Percentiles rank a stretch among this genome's conserved stretches.
phyloP scores from a whole-genome alignment of 2,888 invertebrate species.

The Liopterus haemorrhoidalis region DNA sequence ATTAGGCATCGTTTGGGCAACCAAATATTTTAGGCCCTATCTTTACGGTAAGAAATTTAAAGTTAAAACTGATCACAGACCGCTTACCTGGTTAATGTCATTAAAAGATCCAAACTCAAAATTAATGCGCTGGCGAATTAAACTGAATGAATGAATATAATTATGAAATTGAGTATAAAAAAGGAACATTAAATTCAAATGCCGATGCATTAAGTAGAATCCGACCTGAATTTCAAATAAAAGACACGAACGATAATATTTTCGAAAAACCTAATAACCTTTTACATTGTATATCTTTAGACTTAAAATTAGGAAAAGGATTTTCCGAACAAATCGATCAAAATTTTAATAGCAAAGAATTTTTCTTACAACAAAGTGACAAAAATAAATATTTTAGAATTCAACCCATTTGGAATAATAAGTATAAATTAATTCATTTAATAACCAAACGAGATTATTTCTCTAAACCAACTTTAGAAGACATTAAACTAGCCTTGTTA shows the following conservation, averaged over 20 bases:
- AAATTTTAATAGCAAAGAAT: neutral
- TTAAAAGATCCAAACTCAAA: conserved; percentile 32
- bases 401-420: conserved; percentile 6
- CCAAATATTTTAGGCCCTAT: conserved; percentile 35
- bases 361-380: no score
- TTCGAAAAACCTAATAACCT: neutral
- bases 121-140: no score
- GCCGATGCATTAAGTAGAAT: no score
- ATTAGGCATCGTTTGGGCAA: conserved; percentile 32
- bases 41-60: conserved; percentile 32
- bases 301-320: conserved; percentile 11
- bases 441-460: no score
- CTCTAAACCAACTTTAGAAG: no score
- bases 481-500: no score
- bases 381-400: neutral
- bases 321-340: conserved; percentile 3
- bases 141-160: conserved; percentile 34
- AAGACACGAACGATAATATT: neutral
- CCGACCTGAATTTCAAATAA: neutral
- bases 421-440: conserved; percentile 14
- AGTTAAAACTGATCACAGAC: conserved; percentile 34
- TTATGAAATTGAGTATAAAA: conserved; percentile 30
- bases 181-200: conserved; percentile 26
- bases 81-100: conserved; percentile 31
- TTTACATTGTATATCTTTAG: conserved; percentile 1